phyloP scores from a whole-genome alignment of 2,113 vertebrate genomes.

The Myiopsitta monachus region DNA sequence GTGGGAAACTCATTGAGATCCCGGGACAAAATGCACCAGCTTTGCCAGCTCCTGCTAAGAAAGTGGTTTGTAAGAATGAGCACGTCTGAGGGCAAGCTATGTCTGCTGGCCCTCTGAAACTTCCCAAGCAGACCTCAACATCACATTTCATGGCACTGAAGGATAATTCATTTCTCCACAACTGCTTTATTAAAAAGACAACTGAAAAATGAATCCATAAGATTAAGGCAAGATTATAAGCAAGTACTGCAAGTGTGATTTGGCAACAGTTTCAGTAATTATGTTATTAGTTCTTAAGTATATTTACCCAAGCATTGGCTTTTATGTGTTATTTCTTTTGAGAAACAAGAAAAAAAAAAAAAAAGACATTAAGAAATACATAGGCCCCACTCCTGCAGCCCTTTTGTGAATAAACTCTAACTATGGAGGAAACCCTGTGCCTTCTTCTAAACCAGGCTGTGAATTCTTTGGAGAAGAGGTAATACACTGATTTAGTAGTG shows the following conservation, averaged over 20 bases:
- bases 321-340: not conserved
- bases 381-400: not conserved
- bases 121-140: not conserved
- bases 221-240: constrained; percentile 43
- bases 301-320: not conserved
- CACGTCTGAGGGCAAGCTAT: not conserved
- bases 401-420: not conserved
- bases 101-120: not conserved
- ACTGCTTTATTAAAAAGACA: constrained; percentile 55
- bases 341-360: not conserved
- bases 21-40: not conserved
- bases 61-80: not conserved
- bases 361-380: not conserved
- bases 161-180: constrained; percentile 64
- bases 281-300: not conserved
- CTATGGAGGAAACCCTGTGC: not conserved
- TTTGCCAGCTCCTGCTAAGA: constrained; percentile 10
- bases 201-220: constrained; percentile 23
- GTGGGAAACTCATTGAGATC: not conserved
- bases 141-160: constrained; percentile 19
- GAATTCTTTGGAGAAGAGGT: not conserved
- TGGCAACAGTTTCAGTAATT: constrained; percentile 43
- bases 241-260: constrained; percentile 30
- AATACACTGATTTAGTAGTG: not conserved
- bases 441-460: not conserved